Base-by-base conservation (phyloP, 1,140 invertebrate genomes). In the Agrypnia vestita region DNA sequence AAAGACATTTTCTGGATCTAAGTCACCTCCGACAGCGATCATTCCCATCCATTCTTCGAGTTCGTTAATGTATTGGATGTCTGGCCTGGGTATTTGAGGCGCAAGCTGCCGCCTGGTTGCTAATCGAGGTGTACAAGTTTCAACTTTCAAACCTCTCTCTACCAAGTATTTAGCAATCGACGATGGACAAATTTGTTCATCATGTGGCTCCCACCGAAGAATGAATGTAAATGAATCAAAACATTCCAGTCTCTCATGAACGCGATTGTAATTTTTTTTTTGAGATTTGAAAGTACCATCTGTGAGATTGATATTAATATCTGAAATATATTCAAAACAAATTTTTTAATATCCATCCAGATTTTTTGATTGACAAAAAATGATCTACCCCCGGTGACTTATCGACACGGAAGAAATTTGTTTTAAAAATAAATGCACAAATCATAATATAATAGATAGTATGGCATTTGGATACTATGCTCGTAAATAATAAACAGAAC, bases 121-220 rank as follows among this genome's bases (percentile, higher is more conserved):
- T 46, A 82, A 13, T 44, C 55, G 47, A 21, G 69, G 78, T 35
- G 75, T 62, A 35, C 75, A 78, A n/a, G 19, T 35, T 71, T 84
- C 84, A 9, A 92, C 88, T 4, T 84, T 78, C 75, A 90, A 90
- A 4, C 88, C 87, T 49, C 79, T 84, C 76, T 88, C 84, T 43
- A 86, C 21, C 82, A 93, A 91, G 87, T 91, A 92, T 73, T 90
- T 88, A 43, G 92, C 92, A 47, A 92, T 79, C 0, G 92, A 92
- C 13, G 92, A 93, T 64, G 92, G 91, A 82, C 92, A 93, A 17
- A 92, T 72, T 25, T 86, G 86, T 80, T 86, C 85, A 19, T 88
- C 88, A 84, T 89, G 86, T 77, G 92, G 88, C 82, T 91, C 87
- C 92, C 92, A 93, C 46, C 85, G 83, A 51, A 92, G 9, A 64